phyloP scores from a whole-genome alignment of 2,113 vertebrate species.

The Proteles cristata region DNA sequence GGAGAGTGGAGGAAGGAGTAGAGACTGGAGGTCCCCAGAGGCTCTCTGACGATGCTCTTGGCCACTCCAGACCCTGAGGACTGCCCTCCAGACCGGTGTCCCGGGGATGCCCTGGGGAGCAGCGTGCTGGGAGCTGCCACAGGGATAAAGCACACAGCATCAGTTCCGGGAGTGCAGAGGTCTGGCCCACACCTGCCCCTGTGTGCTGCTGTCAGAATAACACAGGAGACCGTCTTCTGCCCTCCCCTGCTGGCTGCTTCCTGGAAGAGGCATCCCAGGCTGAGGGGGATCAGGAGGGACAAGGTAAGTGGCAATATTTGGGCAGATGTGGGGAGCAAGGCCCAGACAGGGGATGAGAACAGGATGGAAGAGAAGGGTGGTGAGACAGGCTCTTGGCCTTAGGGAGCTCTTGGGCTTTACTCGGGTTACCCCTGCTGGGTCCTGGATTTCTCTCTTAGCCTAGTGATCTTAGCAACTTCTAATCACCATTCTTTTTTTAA shows the following conservation, averaged over 20 bases:
- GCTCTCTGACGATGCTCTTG: neutral
- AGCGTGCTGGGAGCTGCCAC: neutral
- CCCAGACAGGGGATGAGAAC: neutral
- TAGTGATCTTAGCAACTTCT: neutral
- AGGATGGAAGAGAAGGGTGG: rapidly evolving
- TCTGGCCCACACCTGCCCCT: neutral
- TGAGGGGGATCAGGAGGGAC: neutral
- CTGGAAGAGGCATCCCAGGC: neutral
- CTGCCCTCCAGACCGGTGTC: neutral
- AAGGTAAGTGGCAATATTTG: neutral
- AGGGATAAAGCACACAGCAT: neutral
- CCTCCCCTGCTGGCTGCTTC: neutral
- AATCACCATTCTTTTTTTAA: neutral
- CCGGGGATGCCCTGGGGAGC: neutral
- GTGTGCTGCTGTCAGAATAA: too few relatives aligned
- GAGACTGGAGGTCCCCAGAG: neutral
- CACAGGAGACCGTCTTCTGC: neutral
- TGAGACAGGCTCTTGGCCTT: neutral
- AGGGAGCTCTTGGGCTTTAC: neutral
- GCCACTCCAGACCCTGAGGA: neutral
- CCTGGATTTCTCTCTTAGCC: neutral
- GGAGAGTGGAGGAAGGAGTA: neutral
- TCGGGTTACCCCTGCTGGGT: neutral
- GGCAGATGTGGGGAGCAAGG: too few relatives aligned
- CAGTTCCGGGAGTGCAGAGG: too few relatives aligned